phyloP scores from a whole-genome alignment of 1,140 invertebrate species.

The Hormaphis cornu region DNA sequence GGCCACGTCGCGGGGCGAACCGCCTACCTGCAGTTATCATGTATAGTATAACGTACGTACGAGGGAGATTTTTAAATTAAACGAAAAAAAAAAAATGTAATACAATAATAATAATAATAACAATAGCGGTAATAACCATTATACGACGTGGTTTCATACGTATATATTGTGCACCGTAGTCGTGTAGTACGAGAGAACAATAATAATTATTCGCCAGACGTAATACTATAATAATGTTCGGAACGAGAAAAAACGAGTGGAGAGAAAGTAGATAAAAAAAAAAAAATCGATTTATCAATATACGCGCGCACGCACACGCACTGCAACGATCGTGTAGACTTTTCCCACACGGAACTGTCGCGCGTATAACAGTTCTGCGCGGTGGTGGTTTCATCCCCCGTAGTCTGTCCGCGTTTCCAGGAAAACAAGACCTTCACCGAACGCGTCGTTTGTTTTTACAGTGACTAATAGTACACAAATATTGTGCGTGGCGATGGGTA shows the following conservation, averaged over 20 bases:
- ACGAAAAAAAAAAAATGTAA: constrained; percentile 19
- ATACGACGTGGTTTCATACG: too few species aligned
- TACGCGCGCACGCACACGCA: too few species aligned
- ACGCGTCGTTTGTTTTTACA: too few species aligned
- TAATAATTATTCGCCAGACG: constrained; percentile 11
- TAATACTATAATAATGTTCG: too few species aligned
- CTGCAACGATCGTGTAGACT: background rate
- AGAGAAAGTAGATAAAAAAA: background rate
- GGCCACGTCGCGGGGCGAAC: background rate
- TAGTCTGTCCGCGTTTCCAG: too few species aligned
- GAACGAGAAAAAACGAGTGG: background rate
- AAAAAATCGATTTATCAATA: constrained; percentile 23
- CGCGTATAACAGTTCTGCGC: background rate
- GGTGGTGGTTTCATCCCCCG: too few species aligned
- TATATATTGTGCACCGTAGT: background rate
- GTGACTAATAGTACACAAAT: too few species aligned
- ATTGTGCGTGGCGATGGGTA: too few species aligned
- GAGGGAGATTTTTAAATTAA: constrained; percentile 31
- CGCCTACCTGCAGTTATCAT: constrained; percentile 30
- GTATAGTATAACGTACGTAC: background rate
- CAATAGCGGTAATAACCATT: constrained; percentile 20
- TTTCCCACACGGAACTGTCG: background rate
- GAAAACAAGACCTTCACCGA: too few species aligned
- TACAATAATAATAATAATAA: constrained; percentile 3
- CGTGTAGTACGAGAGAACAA: background rate